Conservation (phyloP, 2,113 vertebrate genomes). For the Osmerus mordax region DNA sequence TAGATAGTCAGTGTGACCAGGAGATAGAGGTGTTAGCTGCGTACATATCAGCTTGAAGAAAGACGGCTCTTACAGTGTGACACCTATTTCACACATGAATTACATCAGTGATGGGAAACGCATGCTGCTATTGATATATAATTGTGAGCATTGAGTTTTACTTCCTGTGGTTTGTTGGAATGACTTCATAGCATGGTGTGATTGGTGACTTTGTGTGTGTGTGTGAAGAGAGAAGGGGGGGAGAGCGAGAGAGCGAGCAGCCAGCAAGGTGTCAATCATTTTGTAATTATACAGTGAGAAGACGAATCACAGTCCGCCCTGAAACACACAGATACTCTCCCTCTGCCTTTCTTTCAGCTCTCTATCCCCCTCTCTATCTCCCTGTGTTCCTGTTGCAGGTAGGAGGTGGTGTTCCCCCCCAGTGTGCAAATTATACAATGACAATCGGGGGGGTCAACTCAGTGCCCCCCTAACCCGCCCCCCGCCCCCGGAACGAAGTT, state of each 20-base stretch:
- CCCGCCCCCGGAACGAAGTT: too few species aligned
- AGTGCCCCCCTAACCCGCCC: too few species aligned
- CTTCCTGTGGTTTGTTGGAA: slow-evolving; percentile 61
- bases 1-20: neutral
- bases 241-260: slow-evolving; percentile 38
- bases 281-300: slow-evolving; percentile 70
- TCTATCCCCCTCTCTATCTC: neutral
- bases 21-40: slow-evolving; percentile 5
- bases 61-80: slow-evolving; percentile 60
- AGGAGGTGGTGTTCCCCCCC: neutral
- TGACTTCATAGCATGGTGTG: slow-evolving; percentile 37
- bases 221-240: slow-evolving; percentile 21
- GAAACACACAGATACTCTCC: slow-evolving; percentile 35
- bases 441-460: too few species aligned
- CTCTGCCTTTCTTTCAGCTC: neutral
- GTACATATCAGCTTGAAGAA: slow-evolving; percentile 51
- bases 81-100: slow-evolving; percentile 78
- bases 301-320: slow-evolving; percentile 64
- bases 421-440: too few species aligned
- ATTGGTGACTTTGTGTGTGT: slow-evolving; percentile 23
- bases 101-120: slow-evolving; percentile 70
- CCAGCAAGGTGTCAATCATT: slow-evolving; percentile 58
- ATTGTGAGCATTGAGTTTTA: slow-evolving; percentile 65
- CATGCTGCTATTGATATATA: slow-evolving; percentile 74
- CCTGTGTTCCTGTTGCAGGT: too few species aligned